Evolutionary conservation across 2,888 invertebrate genomes (phyloP), one percentile per base, ranked within the genome.

Genomic region (Sesia bembeciformis): DNA sequence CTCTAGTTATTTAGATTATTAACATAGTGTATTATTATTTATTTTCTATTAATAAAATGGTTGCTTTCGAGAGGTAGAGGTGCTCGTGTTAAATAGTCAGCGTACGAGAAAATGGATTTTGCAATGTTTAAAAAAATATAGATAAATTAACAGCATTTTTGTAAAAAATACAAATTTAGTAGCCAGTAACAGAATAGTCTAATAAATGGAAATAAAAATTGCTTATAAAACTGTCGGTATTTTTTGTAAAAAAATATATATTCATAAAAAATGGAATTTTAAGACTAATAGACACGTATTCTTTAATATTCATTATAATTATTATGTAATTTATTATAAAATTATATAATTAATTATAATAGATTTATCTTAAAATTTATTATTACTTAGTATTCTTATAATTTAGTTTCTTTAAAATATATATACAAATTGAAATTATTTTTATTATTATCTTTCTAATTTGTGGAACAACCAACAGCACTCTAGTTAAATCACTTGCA

Each of bases 81-180:
- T 40, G 51, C 40, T 61, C 58, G 59, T 58, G 50, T 58, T 51
- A 54, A 55, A 57, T 57, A 56, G 58, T 61, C 64, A 61, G 64
- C 65, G 62, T 57, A 46, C n/a, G 39, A 23, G 2, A 46, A n/a
- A 46, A 23, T 46, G 46, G 3, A 8, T 46, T 46, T 46, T 46
- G 8, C 46, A 43, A 8, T 46, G n/a, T 4, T 8, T 46, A 46
- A 23, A 8, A 23, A 46, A 46, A 46, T 23, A 46, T 46, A 46
- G 46, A 6, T n/a, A n/a, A 46, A 8, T 4, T 8, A 46, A 46
- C 23, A 23, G n/a, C 5, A 23, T 46, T 8, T 5, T n/a, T 46
- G 46, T 46, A 46, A 46, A n/a, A 46, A 46, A 46, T 46, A 46
- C 23, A 46, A 46, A 46, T 46, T 8, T 8, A 46, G 23, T 23